phyloP scores from a whole-genome alignment of 2,888 invertebrate species.

The Linhomoeus sp. region DNA sequence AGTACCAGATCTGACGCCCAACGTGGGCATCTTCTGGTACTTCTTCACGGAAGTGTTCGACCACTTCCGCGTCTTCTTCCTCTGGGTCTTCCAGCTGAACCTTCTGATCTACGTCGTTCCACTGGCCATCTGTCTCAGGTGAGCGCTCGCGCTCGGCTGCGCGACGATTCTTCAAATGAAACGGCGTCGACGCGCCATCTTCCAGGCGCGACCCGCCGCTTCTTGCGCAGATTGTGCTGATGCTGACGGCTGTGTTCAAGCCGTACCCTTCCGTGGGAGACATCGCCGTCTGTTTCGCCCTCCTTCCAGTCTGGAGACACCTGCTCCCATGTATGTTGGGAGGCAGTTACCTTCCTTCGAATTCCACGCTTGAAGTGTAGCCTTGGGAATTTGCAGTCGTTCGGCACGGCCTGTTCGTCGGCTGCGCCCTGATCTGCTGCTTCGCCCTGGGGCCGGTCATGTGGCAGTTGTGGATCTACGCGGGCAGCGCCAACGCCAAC shows the following conservation, averaged over 20 bases:
- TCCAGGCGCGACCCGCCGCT: constrained; percentile 31
- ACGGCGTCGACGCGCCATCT: neutral
- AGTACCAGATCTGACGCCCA: constrained; percentile 82
- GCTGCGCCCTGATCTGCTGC: constrained; percentile 69
- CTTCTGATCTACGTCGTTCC: constrained; percentile 76
- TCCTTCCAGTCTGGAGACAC: constrained; percentile 76
- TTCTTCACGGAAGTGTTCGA: constrained; percentile 99
- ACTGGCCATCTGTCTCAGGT: constrained; percentile 38
- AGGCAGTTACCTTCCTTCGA: no score
- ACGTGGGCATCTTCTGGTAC: constrained; percentile 96
- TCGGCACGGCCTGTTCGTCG: constrained; percentile 79
- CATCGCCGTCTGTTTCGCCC: constrained; percentile 67
- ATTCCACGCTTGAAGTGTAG: no score
- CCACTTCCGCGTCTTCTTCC: constrained; percentile 81
- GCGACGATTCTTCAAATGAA: neutral
- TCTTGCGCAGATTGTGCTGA: constrained; percentile 32
- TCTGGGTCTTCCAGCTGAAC: constrained; percentile 90
- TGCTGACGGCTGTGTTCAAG: constrained; percentile 67
- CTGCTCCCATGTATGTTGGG: constrained; percentile 56
- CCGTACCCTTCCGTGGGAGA: constrained; percentile 93
- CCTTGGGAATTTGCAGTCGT: constrained; percentile 66
- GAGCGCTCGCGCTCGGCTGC: constrained; percentile 19
- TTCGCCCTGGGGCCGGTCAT: constrained; percentile 69
- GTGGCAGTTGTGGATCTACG: constrained; percentile 92
- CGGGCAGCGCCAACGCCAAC: constrained; percentile 91